Percentiles rank a stretch among this genome's conserved stretches.
phyloP scores from a whole-genome alignment of 2,113 vertebrate genomes.

The Pseudorhombus dupliciocellatus region DNA sequence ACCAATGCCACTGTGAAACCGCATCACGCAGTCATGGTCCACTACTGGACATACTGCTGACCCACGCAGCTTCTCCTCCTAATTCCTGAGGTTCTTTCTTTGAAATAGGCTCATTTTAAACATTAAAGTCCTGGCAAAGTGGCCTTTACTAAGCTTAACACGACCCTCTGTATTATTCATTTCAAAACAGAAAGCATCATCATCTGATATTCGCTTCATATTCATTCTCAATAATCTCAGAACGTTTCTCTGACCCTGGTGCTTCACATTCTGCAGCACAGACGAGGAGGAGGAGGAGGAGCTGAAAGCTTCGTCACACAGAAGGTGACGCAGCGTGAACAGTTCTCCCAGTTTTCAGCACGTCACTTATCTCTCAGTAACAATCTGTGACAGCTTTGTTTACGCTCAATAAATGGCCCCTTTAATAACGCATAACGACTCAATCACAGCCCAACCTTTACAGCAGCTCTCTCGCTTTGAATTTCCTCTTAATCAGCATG shows the following conservation, averaged over 20 bases:
- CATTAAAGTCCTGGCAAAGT: too few relatives aligned
- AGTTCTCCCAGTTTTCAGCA: slow-evolving; percentile 38
- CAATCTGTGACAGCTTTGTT: slow-evolving; percentile 51
- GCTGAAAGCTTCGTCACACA: slow-evolving; percentile 16
- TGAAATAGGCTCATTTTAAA: too few relatives aligned
- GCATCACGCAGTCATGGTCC: too few relatives aligned
- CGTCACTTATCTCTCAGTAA: slow-evolving; percentile 51
- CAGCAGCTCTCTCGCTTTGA: neutral
- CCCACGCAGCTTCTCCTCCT: too few relatives aligned
- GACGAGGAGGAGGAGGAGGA: neutral
- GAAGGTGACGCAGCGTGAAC: slow-evolving; percentile 13
- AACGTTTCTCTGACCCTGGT: neutral
- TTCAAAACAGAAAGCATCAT: too few relatives aligned
- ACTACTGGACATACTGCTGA: too few relatives aligned
- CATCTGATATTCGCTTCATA: neutral
- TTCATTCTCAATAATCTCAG: neutral
- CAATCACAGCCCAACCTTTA: neutral
- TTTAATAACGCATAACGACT: slow-evolving; percentile 12
- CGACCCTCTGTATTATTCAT: too few relatives aligned
- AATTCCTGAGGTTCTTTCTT: too few relatives aligned
- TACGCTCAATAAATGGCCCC: slow-evolving; percentile 20
- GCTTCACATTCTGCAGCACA: neutral
- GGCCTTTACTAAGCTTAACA: too few relatives aligned
- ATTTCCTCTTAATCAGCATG: neutral
- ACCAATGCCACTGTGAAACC: too few relatives aligned